Evolutionary conservation across 2,888 invertebrate genomes (phyloP).

Genomic region (Pediacus dermestoides): DNA sequence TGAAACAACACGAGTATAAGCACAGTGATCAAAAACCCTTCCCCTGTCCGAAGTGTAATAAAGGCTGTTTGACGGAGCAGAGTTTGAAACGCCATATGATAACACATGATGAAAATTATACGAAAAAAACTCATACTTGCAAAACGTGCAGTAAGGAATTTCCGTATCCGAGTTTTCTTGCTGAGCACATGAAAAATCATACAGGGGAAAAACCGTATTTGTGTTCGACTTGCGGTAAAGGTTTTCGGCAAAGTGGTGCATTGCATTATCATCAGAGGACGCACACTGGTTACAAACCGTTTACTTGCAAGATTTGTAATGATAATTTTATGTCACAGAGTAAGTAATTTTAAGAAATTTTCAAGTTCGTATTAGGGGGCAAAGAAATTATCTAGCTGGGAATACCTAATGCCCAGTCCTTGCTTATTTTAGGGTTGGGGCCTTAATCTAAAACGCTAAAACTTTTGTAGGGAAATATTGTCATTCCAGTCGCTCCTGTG

Average conservation of each 20-base stretch:
- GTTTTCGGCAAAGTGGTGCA: conserved; percentile 43
- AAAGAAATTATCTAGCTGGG: too few relatives aligned
- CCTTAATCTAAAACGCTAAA: too few relatives aligned
- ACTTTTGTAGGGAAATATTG: too few relatives aligned
- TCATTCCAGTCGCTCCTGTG: too few relatives aligned
- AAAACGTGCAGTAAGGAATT: conserved; percentile 40
- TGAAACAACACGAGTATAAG: conserved; percentile 42
- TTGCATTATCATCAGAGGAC: conserved; percentile 40
- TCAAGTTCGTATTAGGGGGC: conserved; percentile 2
- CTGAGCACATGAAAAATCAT: conserved; percentile 46
- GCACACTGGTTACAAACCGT: conserved; percentile 40
- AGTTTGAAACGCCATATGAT: conserved; percentile 42
- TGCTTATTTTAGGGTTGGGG: too few relatives aligned
- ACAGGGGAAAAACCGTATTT: conserved; percentile 45
- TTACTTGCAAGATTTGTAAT: conserved; percentile 31
- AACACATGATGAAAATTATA: conserved; percentile 40
- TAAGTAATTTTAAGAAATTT: conserved; percentile 15
- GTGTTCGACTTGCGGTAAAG: conserved; percentile 41
- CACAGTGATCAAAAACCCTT: conserved; percentile 41
- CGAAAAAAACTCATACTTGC: conserved; percentile 39
- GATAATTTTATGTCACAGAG: conserved; percentile 34
- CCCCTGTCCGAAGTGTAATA: conserved; percentile 40
- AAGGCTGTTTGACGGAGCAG: conserved; percentile 45
- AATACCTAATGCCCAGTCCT: too few relatives aligned
- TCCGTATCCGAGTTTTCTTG: conserved; percentile 39